Evolutionary conservation across 2,888 invertebrate species (phyloP), one percentile per base, ranked within the genome.

Genomic region (Podotricha telesiphe): DNA sequence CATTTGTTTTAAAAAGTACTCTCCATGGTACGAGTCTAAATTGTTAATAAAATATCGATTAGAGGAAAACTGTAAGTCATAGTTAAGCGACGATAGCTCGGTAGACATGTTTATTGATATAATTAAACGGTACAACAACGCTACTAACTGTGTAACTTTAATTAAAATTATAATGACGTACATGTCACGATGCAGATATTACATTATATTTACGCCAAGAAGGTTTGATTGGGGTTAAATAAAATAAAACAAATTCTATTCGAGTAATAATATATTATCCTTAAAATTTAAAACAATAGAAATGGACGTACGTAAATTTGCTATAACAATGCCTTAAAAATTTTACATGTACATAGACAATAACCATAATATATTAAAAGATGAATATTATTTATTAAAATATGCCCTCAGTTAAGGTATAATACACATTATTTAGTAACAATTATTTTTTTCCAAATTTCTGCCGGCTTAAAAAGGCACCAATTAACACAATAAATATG

Each of bases 1-100:
- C 1, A 91, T 63, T 71, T 86, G 82, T 48, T 92, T 88, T 42
- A 94, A 79, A 62, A 94, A 79, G 76, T 87, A 86, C 76, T 87
- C 87, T 11, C 94, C 94, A 74, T 94, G 93, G 80, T 93, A 95
- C n/a, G 93, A 93, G 80, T 95, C 94, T 55, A 95, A 83, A 73
- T 94, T 93, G 81, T 95, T 95, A 55, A 95, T 83, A 78, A 94
- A 95, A 79, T 94, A 90, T 51, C 94, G 89, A 79, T 93, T 93
- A 13, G 83, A 86, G 1, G 90, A 88, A 75, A 93, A 93, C 59
- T 79, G 61, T 67, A 79, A 79, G 15, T 77, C 79, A 3, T 72
- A 45, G 63, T 81, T 79, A 1, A 79, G 76, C 17, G 80, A 78
- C 0, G 84, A 83, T 70, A 78, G 82, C 1, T 78, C 80, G 10